These are phyloP conservation scores for Mastomys coucha DNA, from an alignment of 2,113 vertebrate species.

Conservation along the genomic window DNA sequence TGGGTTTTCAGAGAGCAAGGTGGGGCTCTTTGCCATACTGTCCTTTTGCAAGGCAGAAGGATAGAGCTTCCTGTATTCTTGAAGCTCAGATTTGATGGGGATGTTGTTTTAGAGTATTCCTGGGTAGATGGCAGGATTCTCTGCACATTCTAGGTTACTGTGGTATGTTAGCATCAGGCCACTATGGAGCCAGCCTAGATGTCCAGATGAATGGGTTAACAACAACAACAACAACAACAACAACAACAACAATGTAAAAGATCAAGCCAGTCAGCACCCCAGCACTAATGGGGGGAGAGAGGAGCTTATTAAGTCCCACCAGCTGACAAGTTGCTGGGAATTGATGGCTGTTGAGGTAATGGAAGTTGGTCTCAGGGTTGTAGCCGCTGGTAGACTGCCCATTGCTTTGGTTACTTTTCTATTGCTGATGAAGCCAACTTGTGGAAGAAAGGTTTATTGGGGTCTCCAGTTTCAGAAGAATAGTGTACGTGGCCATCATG, in stretches of 20 bases:
- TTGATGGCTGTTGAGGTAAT: not conserved
- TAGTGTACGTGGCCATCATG: not conserved
- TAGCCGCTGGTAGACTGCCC: not conserved
- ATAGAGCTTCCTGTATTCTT: not conserved
- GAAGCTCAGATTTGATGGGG: not conserved
- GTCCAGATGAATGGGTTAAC: not conserved
- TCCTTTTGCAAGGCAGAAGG: not conserved
- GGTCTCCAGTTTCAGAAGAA: not conserved
- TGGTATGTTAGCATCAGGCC: no score
- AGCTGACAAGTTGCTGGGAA: not conserved
- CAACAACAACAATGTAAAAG: not conserved
- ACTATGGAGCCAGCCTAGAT: not conserved
- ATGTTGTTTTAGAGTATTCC: not conserved
- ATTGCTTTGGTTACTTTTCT: not conserved
- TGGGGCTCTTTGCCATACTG: not conserved
- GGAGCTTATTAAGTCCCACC: not conserved
- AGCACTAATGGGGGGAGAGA: no score
- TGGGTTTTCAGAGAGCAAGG: not conserved
- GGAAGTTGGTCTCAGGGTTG: not conserved
- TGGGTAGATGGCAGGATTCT: not conserved
- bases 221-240: no score
- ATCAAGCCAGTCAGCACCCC: not conserved
- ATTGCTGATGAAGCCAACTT: not conserved
- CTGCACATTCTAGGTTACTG: not conserved
- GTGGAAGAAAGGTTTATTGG: not conserved